A percentile compares a stretch with the other conserved stretches of the same genome.
Evolutionary conservation across 2,888 invertebrate species (phyloP).

Genomic region (Eupithecia abbreviata): DNA sequence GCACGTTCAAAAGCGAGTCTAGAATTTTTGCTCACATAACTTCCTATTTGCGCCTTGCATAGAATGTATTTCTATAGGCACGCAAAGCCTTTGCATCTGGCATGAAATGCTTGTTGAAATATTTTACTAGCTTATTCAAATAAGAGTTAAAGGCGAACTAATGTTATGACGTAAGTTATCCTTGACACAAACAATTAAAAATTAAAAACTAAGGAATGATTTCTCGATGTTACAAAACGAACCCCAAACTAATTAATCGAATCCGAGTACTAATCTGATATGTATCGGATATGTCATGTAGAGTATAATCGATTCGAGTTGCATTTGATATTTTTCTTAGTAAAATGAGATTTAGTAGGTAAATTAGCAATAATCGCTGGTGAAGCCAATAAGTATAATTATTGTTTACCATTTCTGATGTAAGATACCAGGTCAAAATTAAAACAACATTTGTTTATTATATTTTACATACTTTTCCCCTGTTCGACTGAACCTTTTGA

Average conservation of each 20-base stretch:
- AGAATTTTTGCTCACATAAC: constrained; percentile 66
- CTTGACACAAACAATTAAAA: not conserved
- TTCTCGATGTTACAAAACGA: not conserved
- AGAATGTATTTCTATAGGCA: constrained; percentile 57
- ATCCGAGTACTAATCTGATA: not conserved
- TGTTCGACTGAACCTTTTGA: not conserved
- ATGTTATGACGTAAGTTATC: constrained; percentile 5
- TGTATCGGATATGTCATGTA: too few species aligned
- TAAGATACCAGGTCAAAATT: not conserved
- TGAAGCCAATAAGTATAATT: not conserved
- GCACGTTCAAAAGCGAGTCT: constrained; percentile 47
- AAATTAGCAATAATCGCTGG: not conserved
- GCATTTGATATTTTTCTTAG: too few species aligned
- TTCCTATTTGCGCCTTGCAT: constrained; percentile 59
- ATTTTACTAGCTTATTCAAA: constrained; percentile 40
- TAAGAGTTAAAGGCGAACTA: constrained; percentile 18
- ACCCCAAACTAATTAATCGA: not conserved
- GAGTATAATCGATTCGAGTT: too few species aligned
- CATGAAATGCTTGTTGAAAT: constrained; percentile 49
- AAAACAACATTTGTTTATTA: too few species aligned
- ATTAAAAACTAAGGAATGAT: not conserved
- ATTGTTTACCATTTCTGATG: not conserved
- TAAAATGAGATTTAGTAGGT: not conserved
- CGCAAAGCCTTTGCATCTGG: constrained; percentile 59
- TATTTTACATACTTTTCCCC: not conserved